Base-by-base conservation (phyloP, 2,888 invertebrate species). In the Tenthredo amoena region DNA sequence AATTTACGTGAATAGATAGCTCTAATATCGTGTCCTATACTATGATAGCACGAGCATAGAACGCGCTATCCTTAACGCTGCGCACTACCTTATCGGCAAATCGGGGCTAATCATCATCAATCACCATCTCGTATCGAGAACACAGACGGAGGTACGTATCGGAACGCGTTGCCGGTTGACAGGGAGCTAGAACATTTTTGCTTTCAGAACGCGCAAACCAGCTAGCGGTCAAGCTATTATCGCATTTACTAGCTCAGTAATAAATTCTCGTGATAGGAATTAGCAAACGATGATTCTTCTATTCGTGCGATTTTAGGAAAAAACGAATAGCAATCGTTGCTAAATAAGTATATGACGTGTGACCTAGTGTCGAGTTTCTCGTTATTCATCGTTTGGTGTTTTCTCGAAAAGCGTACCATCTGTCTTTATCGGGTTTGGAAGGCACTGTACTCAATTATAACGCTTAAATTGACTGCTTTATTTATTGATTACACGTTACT, bases 71-170 rank as follows among this genome's bases (percentile, higher is more conserved):
- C 87, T 85, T 74, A 62, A 50, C 58, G 31, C 37, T 40, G 72
- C 72, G 90, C 91, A 90, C 91, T 91, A 90, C 90, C 91, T 93
- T 93, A 93, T 92, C 92, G 91, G 90, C 90, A 91, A 92, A 93
- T 93, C 92, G 90, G 87, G 90, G 91, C 92, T 93, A 93, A 93
- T 93, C 92, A 93, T 93, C 93, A 92, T 93, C 92, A 92, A 93
- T 93, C 93, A 92, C 91, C 89, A 91, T 91, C 89, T 89, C 87
- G 90, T 89, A 90, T 91, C 89, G 88, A 87, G 86, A 83, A 68
- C 83, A 34, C 83, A 55, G 83, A 68, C 83, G 47, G 21, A 68
- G 83, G 47, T 83, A 83, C 47, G 68, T 68, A 83, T 31, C n/a
- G 68, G 83, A 83, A 68, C 68, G 83, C 83, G 83, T 83, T 47